These are phyloP conservation scores for Diplodus puntazzo DNA, from an alignment of 2,797 vertebrate genomes.

Conservation along the genomic window DNA sequence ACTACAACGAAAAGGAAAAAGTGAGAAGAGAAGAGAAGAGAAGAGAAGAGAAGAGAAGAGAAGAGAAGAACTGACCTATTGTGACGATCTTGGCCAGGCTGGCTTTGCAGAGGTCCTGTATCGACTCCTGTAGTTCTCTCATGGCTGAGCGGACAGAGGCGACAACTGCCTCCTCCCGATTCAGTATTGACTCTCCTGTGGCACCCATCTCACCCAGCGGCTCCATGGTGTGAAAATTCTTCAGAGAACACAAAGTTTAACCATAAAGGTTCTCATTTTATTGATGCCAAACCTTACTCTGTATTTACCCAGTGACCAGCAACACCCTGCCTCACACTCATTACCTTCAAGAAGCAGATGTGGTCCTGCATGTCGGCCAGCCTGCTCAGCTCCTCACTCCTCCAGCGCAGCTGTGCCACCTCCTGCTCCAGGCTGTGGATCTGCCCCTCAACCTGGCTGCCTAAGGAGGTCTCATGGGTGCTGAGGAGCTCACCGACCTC, in stretches of 20 bases:
- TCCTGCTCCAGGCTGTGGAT: constrained; percentile 80
- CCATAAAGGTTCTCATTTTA: background rate
- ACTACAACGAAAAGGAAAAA: constrained; percentile 67
- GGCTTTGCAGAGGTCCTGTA: constrained; percentile 76
- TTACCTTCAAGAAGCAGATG: constrained; percentile 82
- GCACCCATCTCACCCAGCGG: constrained; percentile 20
- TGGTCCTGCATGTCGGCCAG: constrained; percentile 77
- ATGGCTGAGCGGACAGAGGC: constrained; percentile 66
- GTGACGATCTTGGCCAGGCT: constrained; percentile 70
- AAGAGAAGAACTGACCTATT: constrained; percentile 60
- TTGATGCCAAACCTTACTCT: background rate
- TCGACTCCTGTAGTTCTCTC: constrained; percentile 68
- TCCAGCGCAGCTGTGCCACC: constrained; percentile 73
- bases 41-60: background rate
- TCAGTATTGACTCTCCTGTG: constrained; percentile 21
- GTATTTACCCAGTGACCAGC: background rate
- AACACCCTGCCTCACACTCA: background rate
- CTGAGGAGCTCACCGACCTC: constrained; percentile 75
- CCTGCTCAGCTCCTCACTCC: constrained; percentile 73
- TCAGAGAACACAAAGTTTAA: background rate
- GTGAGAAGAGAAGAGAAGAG: background rate
- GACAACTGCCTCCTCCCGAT: constrained; percentile 54
- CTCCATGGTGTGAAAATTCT: constrained; percentile 77
- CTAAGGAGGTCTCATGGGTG: constrained; percentile 66
- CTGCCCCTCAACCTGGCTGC: constrained; percentile 68